Conservation (phyloP, 2,113 vertebrate genomes). For the Colaptes auratus region DNA sequence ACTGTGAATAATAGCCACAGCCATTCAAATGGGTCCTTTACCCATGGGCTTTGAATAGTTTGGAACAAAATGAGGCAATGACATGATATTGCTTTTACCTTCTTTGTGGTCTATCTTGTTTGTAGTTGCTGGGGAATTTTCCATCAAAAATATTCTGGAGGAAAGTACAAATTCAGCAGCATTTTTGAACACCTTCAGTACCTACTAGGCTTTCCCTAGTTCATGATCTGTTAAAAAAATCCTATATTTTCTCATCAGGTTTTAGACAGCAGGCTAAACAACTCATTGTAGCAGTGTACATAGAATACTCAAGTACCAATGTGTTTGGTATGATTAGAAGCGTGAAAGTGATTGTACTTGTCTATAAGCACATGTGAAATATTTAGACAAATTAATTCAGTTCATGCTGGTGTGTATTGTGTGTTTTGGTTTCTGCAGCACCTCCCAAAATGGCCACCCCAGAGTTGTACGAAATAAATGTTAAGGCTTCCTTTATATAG, state of each 20-base stretch:
- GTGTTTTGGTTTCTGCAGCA: neutral
- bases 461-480: neutral
- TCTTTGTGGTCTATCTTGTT: neutral
- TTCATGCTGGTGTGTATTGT: neutral
- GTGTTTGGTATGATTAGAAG: neutral
- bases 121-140: neutral
- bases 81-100: neutral
- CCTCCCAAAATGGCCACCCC: neutral
- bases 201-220: neutral
- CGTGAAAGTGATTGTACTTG: neutral
- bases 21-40: neutral
- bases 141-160: neutral
- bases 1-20: neutral
- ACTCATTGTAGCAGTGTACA: neutral
- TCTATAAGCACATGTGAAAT: neutral
- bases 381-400: neutral
- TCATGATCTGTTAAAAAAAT: neutral
- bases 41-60: neutral
- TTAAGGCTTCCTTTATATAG: neutral
- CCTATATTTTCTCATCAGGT: neutral
- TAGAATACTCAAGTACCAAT: accelerated
- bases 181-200: neutral
- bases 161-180: neutral
- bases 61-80: neutral
- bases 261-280: neutral